phyloP scores from a whole-genome alignment of 2,113 vertebrate species.

The Sardina pilchardus region DNA sequence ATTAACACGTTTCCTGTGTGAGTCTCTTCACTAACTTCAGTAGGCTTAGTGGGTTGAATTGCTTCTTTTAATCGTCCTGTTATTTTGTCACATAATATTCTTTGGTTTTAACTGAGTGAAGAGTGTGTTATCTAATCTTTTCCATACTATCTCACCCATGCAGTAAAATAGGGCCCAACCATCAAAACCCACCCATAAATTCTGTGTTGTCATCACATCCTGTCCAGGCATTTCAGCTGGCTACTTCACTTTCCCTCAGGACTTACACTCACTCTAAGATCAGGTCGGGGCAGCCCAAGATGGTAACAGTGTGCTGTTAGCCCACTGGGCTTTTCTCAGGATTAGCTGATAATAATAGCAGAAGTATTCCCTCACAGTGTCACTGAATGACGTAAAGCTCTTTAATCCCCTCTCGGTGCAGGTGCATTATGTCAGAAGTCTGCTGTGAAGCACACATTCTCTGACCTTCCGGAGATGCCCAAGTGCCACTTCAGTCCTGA shows the following conservation, averaged over 20 bases:
- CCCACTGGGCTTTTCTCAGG: background rate
- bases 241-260: no score
- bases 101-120: background rate
- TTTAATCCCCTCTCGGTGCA: slow-evolving; percentile 45
- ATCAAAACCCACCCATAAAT: background rate
- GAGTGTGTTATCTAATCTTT: background rate
- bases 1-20: no score
- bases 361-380: background rate
- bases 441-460: slow-evolving; percentile 49
- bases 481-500: slow-evolving; percentile 74
- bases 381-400: background rate
- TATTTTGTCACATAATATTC: no score
- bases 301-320: no score
- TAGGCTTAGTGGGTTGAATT: background rate
- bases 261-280: background rate
- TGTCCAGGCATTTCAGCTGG: background rate
- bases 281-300: background rate
- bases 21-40: background rate
- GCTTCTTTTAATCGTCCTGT: no score
- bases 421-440: slow-evolving; percentile 70
- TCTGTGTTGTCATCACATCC: background rate
- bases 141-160: background rate
- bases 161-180: background rate
- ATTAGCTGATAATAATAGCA: background rate
- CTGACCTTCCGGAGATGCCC: slow-evolving; percentile 78